Evolutionary conservation across 2,888 invertebrate species (phyloP), one percentile per base, ranked within the genome.

Genomic region (Lissocephala sabroskyi): DNA sequence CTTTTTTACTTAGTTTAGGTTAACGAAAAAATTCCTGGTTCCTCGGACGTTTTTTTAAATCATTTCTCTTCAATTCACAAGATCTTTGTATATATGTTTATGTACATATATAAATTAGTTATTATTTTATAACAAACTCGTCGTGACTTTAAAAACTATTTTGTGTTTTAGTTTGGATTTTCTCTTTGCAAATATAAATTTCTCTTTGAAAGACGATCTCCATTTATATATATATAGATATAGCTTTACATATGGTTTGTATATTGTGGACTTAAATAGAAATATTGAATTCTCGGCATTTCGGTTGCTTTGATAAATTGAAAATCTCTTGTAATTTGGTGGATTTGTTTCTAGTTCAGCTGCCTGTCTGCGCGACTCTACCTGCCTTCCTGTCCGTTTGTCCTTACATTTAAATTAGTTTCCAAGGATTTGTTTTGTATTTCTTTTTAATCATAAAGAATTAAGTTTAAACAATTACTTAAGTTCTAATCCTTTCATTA

Each of bases 391-490:
- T 47, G 45, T 54, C 45, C 33, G 13, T 42, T 32, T 32, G 35
- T 9, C 29, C 36, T 6, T 48, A 35, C 19, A 26, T 37, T 40
- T 33, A 36, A 23, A 3, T 23, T 35, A 16, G 35, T 17, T 3
- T 35, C 14, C 16, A 32, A 10, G 10, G 26, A 29, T 49, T 30
- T 48, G 49, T 33, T 32, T 41, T 41, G 44, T 17, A n/a, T n/a
- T n/a, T n/a, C n/a, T n/a, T n/a, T 30, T 19, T 73, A 47, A 44
- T 65, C 50, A 56, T 53, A 53, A 70, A 35, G 62, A 70, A 70
- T 66, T 74, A 71, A 74, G 60, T 67, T 77, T 71, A 71, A 71
- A 75, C 76, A 73, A 71, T 59, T 67, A 71, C 76, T 77, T 77
- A 74, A 46, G 64, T 74, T 65, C 66, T 71, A 68, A 56, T 63